These are phyloP conservation scores for Larimichthys polyactis DNA, from an alignment of 2,113 vertebrate species.

Conservation along the genomic window DNA sequence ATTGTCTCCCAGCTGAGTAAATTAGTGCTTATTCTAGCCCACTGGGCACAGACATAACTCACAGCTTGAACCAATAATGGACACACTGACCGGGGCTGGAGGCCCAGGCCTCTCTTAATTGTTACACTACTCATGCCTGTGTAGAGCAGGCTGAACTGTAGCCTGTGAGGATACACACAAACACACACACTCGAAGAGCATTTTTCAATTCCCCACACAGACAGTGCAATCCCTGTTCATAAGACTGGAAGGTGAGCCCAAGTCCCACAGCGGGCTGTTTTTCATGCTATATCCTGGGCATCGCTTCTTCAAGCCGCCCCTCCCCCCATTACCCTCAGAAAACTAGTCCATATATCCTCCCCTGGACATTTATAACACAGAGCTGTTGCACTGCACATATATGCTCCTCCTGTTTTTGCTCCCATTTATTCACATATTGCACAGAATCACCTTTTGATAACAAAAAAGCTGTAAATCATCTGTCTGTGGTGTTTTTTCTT, in stretches of 20 bases:
- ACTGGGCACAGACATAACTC: constrained; percentile 58
- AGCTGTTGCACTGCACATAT: constrained; percentile 11
- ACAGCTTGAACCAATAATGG: constrained; percentile 65
- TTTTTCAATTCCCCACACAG: constrained; percentile 37
- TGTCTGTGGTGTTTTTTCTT: background rate
- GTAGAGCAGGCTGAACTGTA: constrained; percentile 33
- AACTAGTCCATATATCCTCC: constrained; percentile 58
- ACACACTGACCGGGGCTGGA: constrained; percentile 52
- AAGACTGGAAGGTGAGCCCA: constrained; percentile 44
- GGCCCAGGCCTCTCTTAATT: constrained; percentile 57
- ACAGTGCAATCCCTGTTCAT: constrained; percentile 35
- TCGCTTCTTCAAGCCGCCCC: constrained; percentile 34
- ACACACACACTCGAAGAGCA: constrained; percentile 30
- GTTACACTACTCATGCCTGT: constrained; percentile 62
- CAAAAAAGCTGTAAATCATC: background rate
- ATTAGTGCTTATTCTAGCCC: constrained; percentile 55
- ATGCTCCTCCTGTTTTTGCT: background rate
- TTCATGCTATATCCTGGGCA: constrained; percentile 34
- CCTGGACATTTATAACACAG: constrained; percentile 48
- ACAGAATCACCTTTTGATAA: constrained; percentile 4
- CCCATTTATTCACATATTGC: background rate
- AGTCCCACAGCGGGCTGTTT: constrained; percentile 55
- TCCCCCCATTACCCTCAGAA: constrained; percentile 37
- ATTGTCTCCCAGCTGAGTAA: constrained; percentile 50
- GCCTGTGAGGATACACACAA: constrained; percentile 58